Evolutionary conservation across 1,140 invertebrate genomes (phyloP).

Genomic region (Diorhabda elongata): DNA sequence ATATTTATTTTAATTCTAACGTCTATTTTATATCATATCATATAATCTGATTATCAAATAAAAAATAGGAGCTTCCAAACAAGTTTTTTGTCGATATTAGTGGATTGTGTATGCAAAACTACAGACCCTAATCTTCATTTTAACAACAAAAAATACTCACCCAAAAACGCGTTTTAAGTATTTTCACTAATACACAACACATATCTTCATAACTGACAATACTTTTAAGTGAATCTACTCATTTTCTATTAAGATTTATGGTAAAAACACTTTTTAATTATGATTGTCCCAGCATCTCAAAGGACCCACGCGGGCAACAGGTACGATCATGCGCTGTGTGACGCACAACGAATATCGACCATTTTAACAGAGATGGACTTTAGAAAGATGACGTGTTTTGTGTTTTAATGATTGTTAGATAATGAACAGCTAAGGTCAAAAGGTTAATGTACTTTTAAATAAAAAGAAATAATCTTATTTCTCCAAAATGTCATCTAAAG

Average conservation of each 20-base stretch:
- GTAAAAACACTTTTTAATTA: conserved; percentile 4
- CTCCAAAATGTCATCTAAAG: too few relatives aligned
- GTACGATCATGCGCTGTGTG: conserved; percentile 32
- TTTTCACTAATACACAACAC: conserved; percentile 4
- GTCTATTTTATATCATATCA: too few relatives aligned
- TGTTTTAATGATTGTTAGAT: background rate
- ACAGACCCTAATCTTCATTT: too few relatives aligned
- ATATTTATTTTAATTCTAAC: too few relatives aligned
- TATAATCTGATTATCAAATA: too few relatives aligned
- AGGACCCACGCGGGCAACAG: conserved; percentile 32
- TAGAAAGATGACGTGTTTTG: background rate
- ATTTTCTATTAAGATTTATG: background rate
- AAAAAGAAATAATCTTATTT: background rate
- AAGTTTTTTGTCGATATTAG: too few relatives aligned
- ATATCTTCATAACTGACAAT: conserved; percentile 8
- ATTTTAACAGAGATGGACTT: conserved; percentile 7
- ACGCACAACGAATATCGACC: conserved; percentile 21
- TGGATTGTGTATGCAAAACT: too few relatives aligned
- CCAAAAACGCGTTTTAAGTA: background rate
- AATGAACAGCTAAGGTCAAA: background rate
- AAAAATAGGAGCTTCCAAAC: too few relatives aligned
- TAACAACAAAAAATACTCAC: background rate
- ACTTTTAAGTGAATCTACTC: background rate
- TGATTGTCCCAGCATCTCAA: conserved; percentile 30
- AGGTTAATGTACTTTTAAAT: background rate